Conservation (phyloP, 2,888 invertebrate genomes). For the Malachius bipustulatus region DNA sequence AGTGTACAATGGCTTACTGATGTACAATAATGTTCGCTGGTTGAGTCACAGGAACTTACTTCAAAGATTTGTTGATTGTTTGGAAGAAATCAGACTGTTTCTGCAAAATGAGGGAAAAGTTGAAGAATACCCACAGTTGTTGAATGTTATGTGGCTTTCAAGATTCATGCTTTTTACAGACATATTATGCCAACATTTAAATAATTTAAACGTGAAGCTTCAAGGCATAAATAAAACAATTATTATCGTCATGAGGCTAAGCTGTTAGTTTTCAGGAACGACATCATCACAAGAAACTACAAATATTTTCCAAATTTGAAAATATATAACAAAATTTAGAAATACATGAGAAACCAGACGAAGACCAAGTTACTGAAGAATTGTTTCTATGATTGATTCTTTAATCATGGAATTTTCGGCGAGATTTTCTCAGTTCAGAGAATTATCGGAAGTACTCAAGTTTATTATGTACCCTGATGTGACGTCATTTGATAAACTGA, state of each 20-base stretch:
- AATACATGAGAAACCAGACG: slow-evolving; percentile 12
- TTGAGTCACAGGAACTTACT: slow-evolving; percentile 24
- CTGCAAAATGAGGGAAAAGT: slow-evolving; percentile 13
- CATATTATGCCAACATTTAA: slow-evolving; percentile 15
- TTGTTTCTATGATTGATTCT: slow-evolving; percentile 13
- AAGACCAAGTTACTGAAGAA: slow-evolving; percentile 12
- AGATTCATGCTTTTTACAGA: slow-evolving; percentile 24
- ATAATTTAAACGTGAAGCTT: slow-evolving; percentile 13
- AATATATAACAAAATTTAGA: slow-evolving; percentile 11
- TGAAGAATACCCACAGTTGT: slow-evolving; percentile 13
- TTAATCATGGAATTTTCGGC: slow-evolving; percentile 14
- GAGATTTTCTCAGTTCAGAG: slow-evolving; percentile 15
- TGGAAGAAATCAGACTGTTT: slow-evolving; percentile 16
- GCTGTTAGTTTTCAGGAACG: slow-evolving; percentile 16
- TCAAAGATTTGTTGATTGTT: slow-evolving; percentile 24
- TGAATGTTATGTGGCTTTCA: slow-evolving; percentile 20
- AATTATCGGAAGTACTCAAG: slow-evolving; percentile 9
- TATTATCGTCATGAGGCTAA: slow-evolving; percentile 22
- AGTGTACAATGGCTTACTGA: slow-evolving; percentile 23
- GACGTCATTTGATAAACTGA: slow-evolving; percentile 16
- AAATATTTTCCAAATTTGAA: slow-evolving; percentile 13
- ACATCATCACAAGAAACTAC: slow-evolving; percentile 12
- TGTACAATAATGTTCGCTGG: slow-evolving; percentile 23
- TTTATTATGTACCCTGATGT: slow-evolving; percentile 8
- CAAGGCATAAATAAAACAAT: slow-evolving; percentile 13